Evolutionary conservation across 2,888 invertebrate genomes (phyloP).

Genomic region (Noctua comes): DNA sequence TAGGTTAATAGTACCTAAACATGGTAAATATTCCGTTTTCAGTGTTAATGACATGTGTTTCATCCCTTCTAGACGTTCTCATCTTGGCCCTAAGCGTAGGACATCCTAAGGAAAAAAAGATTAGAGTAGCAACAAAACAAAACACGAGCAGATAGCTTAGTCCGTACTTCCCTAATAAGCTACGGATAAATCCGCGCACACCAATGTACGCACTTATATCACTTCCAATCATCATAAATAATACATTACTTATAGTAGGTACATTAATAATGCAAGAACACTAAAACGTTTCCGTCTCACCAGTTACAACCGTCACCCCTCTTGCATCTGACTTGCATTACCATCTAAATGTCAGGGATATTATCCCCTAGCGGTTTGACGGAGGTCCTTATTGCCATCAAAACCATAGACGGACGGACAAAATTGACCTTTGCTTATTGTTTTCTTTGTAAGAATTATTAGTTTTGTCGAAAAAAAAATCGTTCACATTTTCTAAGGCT

Average conservation of each 20-base stretch:
- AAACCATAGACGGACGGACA: background rate
- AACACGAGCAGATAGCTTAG: background rate
- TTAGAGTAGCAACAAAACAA: too few species aligned
- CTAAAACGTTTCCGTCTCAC: conserved; percentile 47
- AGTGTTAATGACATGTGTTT: background rate
- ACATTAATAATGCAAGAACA: conserved; percentile 51
- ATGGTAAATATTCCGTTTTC: too few species aligned
- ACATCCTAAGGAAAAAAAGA: too few species aligned
- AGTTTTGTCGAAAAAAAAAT: background rate
- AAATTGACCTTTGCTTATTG: conserved; percentile 9
- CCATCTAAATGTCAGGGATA: conserved; percentile 43
- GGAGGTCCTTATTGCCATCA: conserved; percentile 12
- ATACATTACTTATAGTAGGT: conserved; percentile 24
- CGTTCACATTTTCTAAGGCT: background rate
- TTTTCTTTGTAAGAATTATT: background rate
- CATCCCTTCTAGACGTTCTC: background rate
- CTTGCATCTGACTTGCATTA: conserved; percentile 55
- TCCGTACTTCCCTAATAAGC: background rate
- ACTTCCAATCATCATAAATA: conserved; percentile 46
- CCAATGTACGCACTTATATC: conserved; percentile 1
- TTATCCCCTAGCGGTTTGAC: conserved; percentile 4
- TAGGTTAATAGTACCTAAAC: too few species aligned
- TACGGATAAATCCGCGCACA: conserved; percentile 2
- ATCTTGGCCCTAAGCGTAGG: background rate
- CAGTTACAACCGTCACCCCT: conserved; percentile 42